Evolutionary conservation across 2,888 invertebrate genomes (phyloP), one percentile per base, ranked within the genome.

Genomic region (Glyphotaelius pellucidus): DNA sequence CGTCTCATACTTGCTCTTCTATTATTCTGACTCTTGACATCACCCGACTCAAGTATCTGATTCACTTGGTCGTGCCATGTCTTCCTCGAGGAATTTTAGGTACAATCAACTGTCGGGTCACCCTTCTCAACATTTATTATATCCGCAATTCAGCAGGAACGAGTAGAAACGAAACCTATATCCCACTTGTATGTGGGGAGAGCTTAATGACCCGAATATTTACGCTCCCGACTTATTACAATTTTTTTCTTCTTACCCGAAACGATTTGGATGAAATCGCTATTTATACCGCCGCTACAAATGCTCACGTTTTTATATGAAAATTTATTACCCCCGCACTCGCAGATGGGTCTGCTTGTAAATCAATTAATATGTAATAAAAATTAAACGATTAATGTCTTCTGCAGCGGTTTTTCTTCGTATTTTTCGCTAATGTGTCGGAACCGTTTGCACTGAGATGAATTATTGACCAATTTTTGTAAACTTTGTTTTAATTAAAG

Each of bases 171-270:
- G 67, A 14, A 9, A 31, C 25, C 19, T 67, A 67, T 9, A 67
- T 30, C 86, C 86, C 31, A 32, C 88, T 12, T 67, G 88, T 52
- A 19, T 52, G 67, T 31, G 88, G 67, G 79, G 67, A 42, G 47
- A 52, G 88, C 88, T 32, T 88, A 88, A 88, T 88, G 88, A 88
- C 88, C 88, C 88, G 88, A 88, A 88, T 88, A 88, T 88, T 88
- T 88, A 87, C 87, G 87, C 67, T 67, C 31, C 32, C 88, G 67
- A 52, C 88, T 88, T 88, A 88, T 67, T 88, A 88, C 67, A 88
- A 42, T 67, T 88, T 88, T 86, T 86, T 52, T 87, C 88, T 67
- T 32, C 88, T 14, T 15, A 19, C 88, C 67, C 67, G 19, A 31
- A 52, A 31, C 88, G 88, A 47, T 52, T 88, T 67, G 31, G 88